Base-by-base conservation (phyloP, 2,797 vertebrate genomes). In the Gymnopithys bicolor region DNA sequence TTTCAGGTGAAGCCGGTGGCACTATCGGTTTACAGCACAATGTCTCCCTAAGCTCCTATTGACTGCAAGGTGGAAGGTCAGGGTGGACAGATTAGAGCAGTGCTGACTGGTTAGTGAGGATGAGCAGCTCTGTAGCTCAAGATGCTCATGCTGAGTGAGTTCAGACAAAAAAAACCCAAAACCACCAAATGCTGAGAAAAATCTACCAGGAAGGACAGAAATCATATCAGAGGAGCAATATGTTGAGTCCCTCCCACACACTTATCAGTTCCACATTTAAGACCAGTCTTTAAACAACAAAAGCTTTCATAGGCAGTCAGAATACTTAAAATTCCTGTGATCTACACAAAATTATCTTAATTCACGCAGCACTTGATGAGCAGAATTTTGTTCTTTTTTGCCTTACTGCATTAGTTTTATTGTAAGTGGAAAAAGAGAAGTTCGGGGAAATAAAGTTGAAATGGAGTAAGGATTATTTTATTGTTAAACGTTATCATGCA, bases 171-270 rank as follows among this genome's bases (percentile, higher is more conserved):
- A n/a, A 22, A 30, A 7, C 33, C 33, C 33, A 75, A 58, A 91
- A 95, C 79, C 74, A 91, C 92, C 92, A 91, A 98, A 86, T 43
- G 95, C 94, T 97, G 95, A 94, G 84, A 98, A 98, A 95, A 89
- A 37, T 67, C 66, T 83, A 84, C 67, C 74, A 84, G 75, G 97
- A 98, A 98, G 97, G 97, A 97, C 93, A 96, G 96, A 98, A 98
- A 96, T 98, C 97, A 94, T 94, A 96, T 97, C 95, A 95, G 98
- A 97, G 97, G 75, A 95, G 87, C 81, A 91, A 30, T 37, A 67
- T 63, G 55, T 95, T 94, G 95, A 83, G 71, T 98, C 97, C 97
- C 98, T 98, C 97, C 97, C 96, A 98, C 98, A 97, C 98, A 97
- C 96, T 98, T 97, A 98, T 96, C 98, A 93, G 95, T 96, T 92